Conservation (phyloP, 1,140 invertebrate species). For the Polypedilum pembai region DNA sequence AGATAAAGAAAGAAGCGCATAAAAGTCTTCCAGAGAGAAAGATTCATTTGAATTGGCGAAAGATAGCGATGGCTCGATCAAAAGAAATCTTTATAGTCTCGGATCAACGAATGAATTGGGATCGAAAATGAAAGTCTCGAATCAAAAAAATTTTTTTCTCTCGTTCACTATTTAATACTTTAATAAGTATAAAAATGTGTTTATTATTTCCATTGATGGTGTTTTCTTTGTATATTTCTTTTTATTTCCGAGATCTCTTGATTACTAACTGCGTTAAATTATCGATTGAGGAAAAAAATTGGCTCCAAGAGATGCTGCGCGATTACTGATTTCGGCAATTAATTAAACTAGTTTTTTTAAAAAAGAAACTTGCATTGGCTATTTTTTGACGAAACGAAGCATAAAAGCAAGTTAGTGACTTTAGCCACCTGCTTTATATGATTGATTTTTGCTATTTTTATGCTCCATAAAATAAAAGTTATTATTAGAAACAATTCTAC, state of each 20-base stretch:
- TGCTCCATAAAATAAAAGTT: not conserved
- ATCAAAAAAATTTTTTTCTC: not conserved
- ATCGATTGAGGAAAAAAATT: slow-evolving; percentile 1
- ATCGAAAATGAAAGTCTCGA: slow-evolving; percentile 6
- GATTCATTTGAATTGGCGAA: not conserved
- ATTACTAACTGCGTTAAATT: slow-evolving; percentile 18
- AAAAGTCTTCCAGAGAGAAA: not conserved
- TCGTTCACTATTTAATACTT: not conserved
- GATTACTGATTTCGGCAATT: slow-evolving; percentile 5
- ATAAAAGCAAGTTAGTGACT: not conserved
- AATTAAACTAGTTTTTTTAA: not conserved
- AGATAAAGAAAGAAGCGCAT: not conserved
- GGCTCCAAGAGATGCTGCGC: not conserved
- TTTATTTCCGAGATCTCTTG: slow-evolving; percentile 3
- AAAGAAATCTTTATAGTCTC: not conserved
- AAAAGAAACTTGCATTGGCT: slow-evolving; percentile 5
- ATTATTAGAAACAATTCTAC: not conserved
- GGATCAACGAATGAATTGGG: not conserved
- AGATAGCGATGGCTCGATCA: not conserved
- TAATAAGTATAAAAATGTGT: slow-evolving; percentile 10
- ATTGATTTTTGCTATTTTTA: not conserved
- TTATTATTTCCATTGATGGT: slow-evolving; percentile 9
- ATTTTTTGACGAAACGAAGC: not conserved
- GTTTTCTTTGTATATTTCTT: not conserved
- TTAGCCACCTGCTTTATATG: not conserved